These are phyloP conservation scores for Channa striata DNA, from an alignment of 2,797 vertebrate species.

Conservation along the genomic window DNA sequence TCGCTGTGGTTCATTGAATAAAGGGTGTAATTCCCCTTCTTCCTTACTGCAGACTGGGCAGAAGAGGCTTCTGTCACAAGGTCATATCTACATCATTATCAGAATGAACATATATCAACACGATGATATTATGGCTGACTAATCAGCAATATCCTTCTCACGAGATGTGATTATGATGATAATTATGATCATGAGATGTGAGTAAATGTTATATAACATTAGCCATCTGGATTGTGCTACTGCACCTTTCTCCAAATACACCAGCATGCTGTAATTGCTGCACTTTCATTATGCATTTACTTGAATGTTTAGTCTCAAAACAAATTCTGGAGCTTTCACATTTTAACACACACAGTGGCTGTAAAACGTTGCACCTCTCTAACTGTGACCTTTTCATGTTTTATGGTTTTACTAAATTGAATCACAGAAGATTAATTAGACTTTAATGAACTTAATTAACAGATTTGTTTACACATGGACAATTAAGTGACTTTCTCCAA, in stretches of 20 bases:
- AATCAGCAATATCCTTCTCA: too few species aligned
- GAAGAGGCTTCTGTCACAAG: too few species aligned
- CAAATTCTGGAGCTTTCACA: too few species aligned
- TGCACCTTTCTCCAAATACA: not conserved
- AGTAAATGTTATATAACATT: not conserved
- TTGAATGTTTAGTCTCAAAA: slow-evolving; percentile 2
- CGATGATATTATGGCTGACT: too few species aligned
- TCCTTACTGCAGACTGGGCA: too few species aligned
- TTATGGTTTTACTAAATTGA: slow-evolving; percentile 24
- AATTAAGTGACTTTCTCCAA: slow-evolving; percentile 34
- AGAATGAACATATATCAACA: too few species aligned
- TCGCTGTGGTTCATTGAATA: too few species aligned
- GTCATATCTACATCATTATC: too few species aligned
- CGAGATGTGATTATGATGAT: too few species aligned
- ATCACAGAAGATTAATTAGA: slow-evolving; percentile 37
- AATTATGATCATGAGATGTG: not conserved
- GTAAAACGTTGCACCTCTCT: too few species aligned
- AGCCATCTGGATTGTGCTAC: not conserved
- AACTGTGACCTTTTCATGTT: slow-evolving; percentile 24
- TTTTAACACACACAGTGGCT: too few species aligned
- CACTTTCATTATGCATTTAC: slow-evolving; percentile 5
- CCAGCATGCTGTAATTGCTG: not conserved
- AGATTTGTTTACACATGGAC: slow-evolving; percentile 35
- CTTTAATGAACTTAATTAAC: slow-evolving; percentile 39
- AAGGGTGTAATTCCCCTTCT: too few species aligned